phyloP scores from a whole-genome alignment of 1,140 invertebrate genomes.

The Lepidurus couesii region DNA sequence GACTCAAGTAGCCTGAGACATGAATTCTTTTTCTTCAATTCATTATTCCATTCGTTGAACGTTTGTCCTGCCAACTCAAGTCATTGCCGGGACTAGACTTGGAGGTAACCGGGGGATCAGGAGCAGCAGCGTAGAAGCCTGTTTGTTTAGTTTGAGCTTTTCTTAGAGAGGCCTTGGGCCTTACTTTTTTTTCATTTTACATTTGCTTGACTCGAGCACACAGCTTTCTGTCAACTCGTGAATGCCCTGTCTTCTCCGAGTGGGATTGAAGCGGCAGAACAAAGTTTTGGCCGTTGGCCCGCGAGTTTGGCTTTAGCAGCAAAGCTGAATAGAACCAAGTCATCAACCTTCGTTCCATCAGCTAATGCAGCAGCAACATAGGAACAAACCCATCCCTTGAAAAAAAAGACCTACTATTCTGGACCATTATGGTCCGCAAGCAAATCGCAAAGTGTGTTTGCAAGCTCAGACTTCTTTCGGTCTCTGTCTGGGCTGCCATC shows the following conservation, averaged over 20 bases:
- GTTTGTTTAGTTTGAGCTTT: constrained; percentile 15
- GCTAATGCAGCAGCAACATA: constrained; percentile 3
- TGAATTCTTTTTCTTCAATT: neutral
- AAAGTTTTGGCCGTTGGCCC: neutral
- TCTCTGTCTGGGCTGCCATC: neutral
- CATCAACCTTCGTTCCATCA: neutral
- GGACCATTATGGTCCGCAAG: neutral
- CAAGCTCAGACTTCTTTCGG: neutral
- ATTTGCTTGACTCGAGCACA: neutral
- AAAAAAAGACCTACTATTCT: neutral
- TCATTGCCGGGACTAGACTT: neutral
- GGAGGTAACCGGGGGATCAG: neutral
- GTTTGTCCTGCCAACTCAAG: constrained; percentile 12
- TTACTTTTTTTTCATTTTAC: neutral
- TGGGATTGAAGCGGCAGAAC: neutral
- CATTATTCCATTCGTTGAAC: neutral
- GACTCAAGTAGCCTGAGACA: neutral
- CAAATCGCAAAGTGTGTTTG: neutral
- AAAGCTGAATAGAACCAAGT: neutral
- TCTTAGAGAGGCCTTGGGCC: neutral
- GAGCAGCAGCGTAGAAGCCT: neutral
- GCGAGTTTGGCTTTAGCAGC: neutral
- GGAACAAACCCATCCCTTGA: neutral
- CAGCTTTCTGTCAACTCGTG: constrained; percentile 7
- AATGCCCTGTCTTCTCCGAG: neutral